Conservation (phyloP, 2,888 invertebrate species). For the Lissonota sp. region DNA sequence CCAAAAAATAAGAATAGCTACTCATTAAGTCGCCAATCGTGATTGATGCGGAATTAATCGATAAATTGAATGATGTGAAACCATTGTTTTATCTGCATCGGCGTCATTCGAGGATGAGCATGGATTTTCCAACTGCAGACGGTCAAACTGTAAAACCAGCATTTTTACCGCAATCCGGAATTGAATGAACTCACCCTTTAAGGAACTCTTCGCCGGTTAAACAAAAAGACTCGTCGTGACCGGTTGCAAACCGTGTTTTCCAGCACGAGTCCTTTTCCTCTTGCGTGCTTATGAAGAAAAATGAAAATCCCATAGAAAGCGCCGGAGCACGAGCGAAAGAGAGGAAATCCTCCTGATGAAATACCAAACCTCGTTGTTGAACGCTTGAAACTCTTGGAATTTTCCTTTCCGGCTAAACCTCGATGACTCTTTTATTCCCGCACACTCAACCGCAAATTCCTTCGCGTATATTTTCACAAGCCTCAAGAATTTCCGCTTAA, state of each 20-base stretch:
- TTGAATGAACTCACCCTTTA: conserved; percentile 32
- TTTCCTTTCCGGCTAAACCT: conserved; percentile 35
- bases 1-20: too few relatives aligned
- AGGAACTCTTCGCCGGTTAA: conserved; percentile 18
- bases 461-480: background rate
- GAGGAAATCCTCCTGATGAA: too few relatives aligned
- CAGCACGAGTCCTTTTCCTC: background rate
- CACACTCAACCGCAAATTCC: conserved; percentile 12
- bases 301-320: too few relatives aligned
- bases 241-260: background rate
- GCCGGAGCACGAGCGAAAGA: too few relatives aligned
- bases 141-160: conserved; percentile 38
- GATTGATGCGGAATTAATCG: too few relatives aligned
- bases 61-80: too few relatives aligned
- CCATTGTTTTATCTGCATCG: too few relatives aligned
- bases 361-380: background rate
- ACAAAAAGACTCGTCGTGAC: background rate
- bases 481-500: conserved; percentile 4
- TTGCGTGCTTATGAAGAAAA: background rate
- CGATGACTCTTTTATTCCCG: conserved; percentile 47
- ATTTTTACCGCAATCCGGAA: conserved; percentile 26
- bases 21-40: too few relatives aligned
- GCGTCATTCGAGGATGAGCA: background rate
- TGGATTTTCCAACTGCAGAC: background rate
- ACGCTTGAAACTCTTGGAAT: conserved; percentile 35